A percentile compares a stretch with the other conserved stretches of the same genome.
Evolutionary conservation across 1,140 invertebrate species (phyloP).

Genomic region (Ostrea denselamellosa): DNA sequence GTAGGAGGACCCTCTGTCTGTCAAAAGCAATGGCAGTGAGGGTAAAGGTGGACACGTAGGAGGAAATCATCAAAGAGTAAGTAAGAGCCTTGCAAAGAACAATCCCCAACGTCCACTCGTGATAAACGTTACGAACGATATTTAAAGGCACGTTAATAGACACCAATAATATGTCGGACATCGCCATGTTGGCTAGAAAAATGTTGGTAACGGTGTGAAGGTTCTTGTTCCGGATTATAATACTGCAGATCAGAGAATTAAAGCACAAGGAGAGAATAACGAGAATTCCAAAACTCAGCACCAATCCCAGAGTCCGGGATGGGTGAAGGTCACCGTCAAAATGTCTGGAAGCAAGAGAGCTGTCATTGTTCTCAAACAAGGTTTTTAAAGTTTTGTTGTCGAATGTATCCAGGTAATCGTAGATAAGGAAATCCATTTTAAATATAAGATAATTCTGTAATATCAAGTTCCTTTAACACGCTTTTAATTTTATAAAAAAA

Average conservation of each 20-base stretch:
- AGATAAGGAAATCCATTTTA: not conserved
- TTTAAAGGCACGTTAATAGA: conserved; percentile 88
- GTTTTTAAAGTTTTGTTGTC: conserved; percentile 31
- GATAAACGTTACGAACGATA: conserved; percentile 68
- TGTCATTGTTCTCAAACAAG: conserved; percentile 20
- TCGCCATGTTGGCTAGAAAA: conserved; percentile 96
- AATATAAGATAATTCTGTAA: not conserved
- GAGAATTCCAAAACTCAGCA: conserved; percentile 81
- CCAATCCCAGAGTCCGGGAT: not conserved
- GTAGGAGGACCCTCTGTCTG: conserved; percentile 79
- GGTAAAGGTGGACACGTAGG: conserved; percentile 81
- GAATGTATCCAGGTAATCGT: conserved; percentile 2
- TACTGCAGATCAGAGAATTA: conserved; percentile 90
- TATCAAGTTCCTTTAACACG: not conserved
- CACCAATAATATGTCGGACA: conserved; percentile 95
- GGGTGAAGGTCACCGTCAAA: not conserved
- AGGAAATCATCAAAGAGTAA: conserved; percentile 79
- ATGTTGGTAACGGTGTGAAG: conserved; percentile 99
- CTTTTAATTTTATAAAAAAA: not conserved
- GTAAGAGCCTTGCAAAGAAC: conserved; percentile 79
- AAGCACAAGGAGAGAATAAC: conserved; percentile 81
- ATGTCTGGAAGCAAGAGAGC: not conserved
- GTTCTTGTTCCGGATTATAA: conserved; percentile 90
- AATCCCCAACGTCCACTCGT: conserved; percentile 79
- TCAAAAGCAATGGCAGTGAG: conserved; percentile 81